Conservation (phyloP, 2,797 vertebrate genomes). For the Melanotaenia pygmaea region DNA sequence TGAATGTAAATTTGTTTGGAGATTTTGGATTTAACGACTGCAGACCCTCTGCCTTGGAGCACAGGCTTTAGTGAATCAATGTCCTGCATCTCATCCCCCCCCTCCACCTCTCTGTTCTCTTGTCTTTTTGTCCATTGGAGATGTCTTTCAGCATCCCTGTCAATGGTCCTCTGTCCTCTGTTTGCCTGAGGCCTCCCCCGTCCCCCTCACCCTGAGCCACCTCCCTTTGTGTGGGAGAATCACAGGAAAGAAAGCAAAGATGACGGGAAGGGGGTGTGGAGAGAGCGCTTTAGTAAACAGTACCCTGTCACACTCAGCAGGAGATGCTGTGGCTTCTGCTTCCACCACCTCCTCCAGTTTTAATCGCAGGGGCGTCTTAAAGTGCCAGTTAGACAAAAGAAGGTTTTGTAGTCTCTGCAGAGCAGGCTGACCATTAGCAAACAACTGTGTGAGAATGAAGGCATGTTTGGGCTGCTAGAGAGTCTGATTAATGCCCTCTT, state of each 20-base stretch:
- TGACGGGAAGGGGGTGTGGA: constrained; percentile 22
- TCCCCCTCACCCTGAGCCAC: constrained; percentile 53
- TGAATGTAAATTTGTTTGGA: constrained; percentile 10
- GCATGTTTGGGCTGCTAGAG: constrained; percentile 49
- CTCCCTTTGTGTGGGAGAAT: constrained; percentile 72
- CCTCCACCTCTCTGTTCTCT: constrained; percentile 11
- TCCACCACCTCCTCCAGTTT: constrained; percentile 48
- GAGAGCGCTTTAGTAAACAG: constrained; percentile 74
- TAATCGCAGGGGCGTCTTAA: constrained; percentile 65
- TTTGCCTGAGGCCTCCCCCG: constrained; percentile 67
- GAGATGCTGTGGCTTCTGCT: constrained; percentile 50
- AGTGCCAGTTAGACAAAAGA: constrained; percentile 70
- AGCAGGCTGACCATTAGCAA: constrained; percentile 57
- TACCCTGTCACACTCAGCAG: constrained; percentile 72
- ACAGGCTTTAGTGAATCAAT: constrained; percentile 16
- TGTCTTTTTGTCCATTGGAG: constrained; percentile 17
- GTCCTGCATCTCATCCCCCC: constrained; percentile 11
- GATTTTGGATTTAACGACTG: constrained; percentile 16
- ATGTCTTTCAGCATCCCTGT: constrained; percentile 66
- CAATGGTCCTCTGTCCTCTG: constrained; percentile 73
- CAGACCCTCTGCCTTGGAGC: constrained; percentile 2
- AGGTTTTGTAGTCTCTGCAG: constrained; percentile 59
- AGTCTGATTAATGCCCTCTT: constrained; percentile 52
- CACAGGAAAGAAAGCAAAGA: constrained; percentile 70
- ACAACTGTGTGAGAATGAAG: constrained; percentile 70